A percentile compares a stretch with the other conserved stretches of the same genome.
Conservation (phyloP, 2,113 vertebrate genomes). For the Aleadryas rufinucha region DNA sequence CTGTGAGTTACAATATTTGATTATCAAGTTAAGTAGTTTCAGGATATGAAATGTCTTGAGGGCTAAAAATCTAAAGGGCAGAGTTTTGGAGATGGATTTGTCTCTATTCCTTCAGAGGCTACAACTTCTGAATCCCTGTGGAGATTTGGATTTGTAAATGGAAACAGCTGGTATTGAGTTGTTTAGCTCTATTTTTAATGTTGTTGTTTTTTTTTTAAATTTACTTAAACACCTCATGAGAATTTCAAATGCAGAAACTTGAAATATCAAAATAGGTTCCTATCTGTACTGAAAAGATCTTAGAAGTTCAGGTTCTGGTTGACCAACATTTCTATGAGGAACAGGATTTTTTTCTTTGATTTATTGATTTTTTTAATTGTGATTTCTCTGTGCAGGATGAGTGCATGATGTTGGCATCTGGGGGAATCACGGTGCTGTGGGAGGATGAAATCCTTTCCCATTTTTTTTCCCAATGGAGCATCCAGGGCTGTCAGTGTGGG, state of each 20-base stretch:
- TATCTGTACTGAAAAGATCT: not conserved
- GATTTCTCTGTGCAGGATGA: not conserved
- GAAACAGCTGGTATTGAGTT: not conserved
- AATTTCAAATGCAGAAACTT: not conserved
- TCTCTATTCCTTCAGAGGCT: not conserved
- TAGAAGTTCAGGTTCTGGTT: not conserved
- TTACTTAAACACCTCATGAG: not conserved
- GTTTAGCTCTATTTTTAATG: not conserved
- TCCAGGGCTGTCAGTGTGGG: not conserved
- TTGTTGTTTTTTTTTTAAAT: not conserved
- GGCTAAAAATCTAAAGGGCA: not conserved
- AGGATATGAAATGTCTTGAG: not conserved
- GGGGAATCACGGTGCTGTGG: rapidly evolving
- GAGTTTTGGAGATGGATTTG: not conserved
- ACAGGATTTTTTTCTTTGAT: not conserved
- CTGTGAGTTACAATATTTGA: not conserved
- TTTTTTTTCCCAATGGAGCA: rapidly evolving
- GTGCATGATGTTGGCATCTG: not conserved
- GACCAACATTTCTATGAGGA: not conserved
- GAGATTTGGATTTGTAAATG: not conserved
- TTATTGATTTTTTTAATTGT: not conserved
- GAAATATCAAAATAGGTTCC: not conserved
- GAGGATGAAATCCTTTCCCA: not conserved
- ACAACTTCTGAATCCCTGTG: not conserved
- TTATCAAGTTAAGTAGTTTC: not conserved